phyloP scores from a whole-genome alignment of 1,140 invertebrate genomes.

The Calephelis nemesis region DNA sequence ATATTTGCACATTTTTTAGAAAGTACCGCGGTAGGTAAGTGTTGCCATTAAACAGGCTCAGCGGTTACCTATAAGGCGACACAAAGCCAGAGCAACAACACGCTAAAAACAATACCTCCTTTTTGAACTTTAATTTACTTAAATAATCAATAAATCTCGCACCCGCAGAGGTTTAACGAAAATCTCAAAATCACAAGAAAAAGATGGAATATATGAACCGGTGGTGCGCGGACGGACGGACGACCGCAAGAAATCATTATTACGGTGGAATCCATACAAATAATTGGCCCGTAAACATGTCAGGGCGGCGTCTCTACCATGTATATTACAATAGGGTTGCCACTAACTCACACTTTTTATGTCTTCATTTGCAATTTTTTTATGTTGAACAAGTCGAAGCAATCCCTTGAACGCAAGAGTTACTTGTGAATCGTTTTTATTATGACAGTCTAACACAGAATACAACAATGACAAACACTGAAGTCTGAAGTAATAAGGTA shows the following conservation, averaged over 20 bases:
- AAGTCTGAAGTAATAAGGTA: too few species aligned
- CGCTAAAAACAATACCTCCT: slow-evolving; percentile 32
- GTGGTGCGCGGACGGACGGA: slow-evolving; percentile 41
- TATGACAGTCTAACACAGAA: too few species aligned
- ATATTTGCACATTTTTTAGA: not conserved
- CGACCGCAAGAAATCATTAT: slow-evolving; percentile 76
- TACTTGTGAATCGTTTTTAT: too few species aligned
- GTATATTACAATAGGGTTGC: slow-evolving; percentile 69
- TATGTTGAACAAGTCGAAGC: not conserved
- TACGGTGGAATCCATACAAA: slow-evolving; percentile 75
- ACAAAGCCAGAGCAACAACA: not conserved
- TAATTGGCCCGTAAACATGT: slow-evolving; percentile 79
- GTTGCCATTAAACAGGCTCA: not conserved
- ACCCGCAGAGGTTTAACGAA: slow-evolving; percentile 50
- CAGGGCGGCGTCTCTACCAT: slow-evolving; percentile 72
- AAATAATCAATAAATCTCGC: slow-evolving; percentile 60
- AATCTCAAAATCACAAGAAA: slow-evolving; percentile 55
- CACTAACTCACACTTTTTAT: slow-evolving; percentile 19
- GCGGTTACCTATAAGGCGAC: not conserved
- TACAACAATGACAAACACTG: too few species aligned
- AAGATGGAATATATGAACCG: slow-evolving; percentile 48
- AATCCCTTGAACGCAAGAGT: too few species aligned
- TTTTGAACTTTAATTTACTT: slow-evolving; percentile 44
- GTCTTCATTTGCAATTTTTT: not conserved
- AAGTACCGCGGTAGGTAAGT: slow-evolving; percentile 8